Base-by-base conservation (phyloP, 1,140 invertebrate genomes). In the Tenebrio molitor region DNA sequence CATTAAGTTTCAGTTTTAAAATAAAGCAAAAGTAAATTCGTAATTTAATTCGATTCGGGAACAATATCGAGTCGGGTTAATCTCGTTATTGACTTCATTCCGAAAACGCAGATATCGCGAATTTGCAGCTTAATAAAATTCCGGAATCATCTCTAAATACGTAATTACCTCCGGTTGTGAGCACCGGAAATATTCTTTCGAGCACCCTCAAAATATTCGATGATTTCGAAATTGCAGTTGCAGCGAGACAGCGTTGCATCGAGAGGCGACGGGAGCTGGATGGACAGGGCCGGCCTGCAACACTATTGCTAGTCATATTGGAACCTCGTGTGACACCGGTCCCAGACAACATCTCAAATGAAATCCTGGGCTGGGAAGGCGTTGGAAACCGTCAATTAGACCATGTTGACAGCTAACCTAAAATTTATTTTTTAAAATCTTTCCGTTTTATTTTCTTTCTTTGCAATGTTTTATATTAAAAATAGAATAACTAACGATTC, bases 81-180 rank as follows among this genome's bases (percentile, higher is more conserved):
- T 50, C 44, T 50, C 44, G 44, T 50, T 50, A 50, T 50, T 50
- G 44, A 50, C 44, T 50, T 21, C 44, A 50, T 21, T 50, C 17
- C 44, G 44, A 50, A 50, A 50, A 50, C 17, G 44, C 44, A 50
- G 44, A 50, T 50, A 50, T 50, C 44, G 44, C 44, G 17, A 50
- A 50, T 50, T 50, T 50, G 17, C 44, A 50, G 44, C 21, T 50
- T 50, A 50, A 50, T 50, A 50, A 50, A 50, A 50, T 50, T 50
- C 44, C 44, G 44, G 17, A 17, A 15, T 50, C 44, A 50, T 50
- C 44, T 19, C 44, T 50, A 50, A 50, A 50, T 50, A 50, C 44
- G 21, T 50, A 50, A 50, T 50, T 50, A 17, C 44, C 44, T 50
- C 44, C 44, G 44, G 44, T 50, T 50, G 21, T 17, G 21, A 50